Conservation (phyloP, 2,888 invertebrate genomes). For the Pterostichus madidus region DNA sequence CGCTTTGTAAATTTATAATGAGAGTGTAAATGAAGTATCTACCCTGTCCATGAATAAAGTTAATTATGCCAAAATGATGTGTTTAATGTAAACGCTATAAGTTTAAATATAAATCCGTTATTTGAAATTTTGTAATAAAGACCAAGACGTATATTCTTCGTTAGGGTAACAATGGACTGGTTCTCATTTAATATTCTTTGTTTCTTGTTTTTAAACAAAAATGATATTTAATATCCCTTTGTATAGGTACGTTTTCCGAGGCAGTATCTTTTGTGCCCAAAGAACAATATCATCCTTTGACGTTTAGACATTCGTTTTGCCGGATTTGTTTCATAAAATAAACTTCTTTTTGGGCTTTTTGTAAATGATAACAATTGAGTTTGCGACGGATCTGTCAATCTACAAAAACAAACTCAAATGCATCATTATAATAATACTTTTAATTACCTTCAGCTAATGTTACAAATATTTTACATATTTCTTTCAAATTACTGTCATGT, state of each 20-base stretch:
- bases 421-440: background rate
- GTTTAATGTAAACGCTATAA: conserved; percentile 6
- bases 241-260: conserved; percentile 45
- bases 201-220: conserved; percentile 56
- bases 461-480: background rate
- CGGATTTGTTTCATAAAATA: conserved; percentile 51
- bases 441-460: background rate
- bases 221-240: conserved; percentile 56
- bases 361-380: conserved; percentile 27
- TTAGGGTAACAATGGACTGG: conserved; percentile 43
- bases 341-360: conserved; percentile 34
- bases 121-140: conserved; percentile 38
- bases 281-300: conserved; percentile 59
- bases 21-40: background rate
- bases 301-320: conserved; percentile 47
- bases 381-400: background rate
- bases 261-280: conserved; percentile 39
- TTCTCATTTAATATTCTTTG: conserved; percentile 46
- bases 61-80: conserved; percentile 6
- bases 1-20: conserved; percentile 12
- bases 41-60: background rate
- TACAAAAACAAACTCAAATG: background rate
- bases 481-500: background rate
- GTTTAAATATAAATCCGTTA: conserved; percentile 11
- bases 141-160: conserved; percentile 20